phyloP scores from a whole-genome alignment of 2,797 vertebrate genomes.

The Ciconia nigra region DNA sequence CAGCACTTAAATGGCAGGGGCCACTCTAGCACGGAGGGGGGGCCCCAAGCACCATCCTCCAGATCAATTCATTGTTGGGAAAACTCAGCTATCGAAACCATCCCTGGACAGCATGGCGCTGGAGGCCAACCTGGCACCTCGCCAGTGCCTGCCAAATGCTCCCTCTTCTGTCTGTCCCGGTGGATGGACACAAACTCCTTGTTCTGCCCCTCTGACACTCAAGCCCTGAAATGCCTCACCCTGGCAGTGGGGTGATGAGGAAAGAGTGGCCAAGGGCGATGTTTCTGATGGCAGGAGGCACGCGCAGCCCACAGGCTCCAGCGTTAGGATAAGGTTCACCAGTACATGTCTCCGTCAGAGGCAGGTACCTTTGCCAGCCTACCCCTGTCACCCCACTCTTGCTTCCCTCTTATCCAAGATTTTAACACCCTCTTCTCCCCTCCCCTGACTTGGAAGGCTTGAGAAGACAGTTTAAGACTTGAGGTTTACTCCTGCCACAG shows the following conservation, averaged over 20 bases:
- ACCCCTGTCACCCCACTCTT: not conserved
- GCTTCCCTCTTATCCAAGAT: not conserved
- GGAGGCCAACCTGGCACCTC: not conserved
- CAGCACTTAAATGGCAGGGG: not conserved
- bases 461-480: not conserved
- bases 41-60: not conserved
- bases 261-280: not conserved
- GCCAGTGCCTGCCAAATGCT: accelerated
- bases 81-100: not conserved
- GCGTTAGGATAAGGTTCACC: not conserved
- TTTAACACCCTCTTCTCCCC: not conserved
- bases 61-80: accelerated
- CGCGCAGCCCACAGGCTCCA: accelerated
- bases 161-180: accelerated
- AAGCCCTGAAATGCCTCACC: not conserved
- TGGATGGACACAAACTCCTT: not conserved
- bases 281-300: not conserved
- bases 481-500: not conserved
- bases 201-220: not conserved
- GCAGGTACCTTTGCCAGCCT: not conserved
- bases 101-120: accelerated
- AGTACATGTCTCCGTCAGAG: not conserved
- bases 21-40: not conserved
- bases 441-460: not conserved
- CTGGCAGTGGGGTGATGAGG: not conserved